Evolutionary conservation across 2,113 vertebrate species (phyloP), one percentile per base, ranked within the genome.

Genomic region (Falco punctatus): DNA sequence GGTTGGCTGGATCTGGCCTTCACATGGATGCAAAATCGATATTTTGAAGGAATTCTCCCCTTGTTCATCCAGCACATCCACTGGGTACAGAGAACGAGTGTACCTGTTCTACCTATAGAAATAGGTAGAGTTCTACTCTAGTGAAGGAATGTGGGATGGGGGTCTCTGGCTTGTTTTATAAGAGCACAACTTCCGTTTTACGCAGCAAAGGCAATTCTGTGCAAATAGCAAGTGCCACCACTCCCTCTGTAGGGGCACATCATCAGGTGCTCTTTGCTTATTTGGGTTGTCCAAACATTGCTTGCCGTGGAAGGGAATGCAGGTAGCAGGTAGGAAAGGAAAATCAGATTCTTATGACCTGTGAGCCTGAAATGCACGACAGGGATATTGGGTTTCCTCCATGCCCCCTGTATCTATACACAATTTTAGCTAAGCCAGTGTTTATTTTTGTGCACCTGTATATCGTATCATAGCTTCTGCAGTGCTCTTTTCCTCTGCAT

Each of bases 401-500:
- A 26, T 19, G 5, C 1, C 13, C 5, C 5, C 27, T 5, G 2
- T 27, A 69, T 5, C 40, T 52, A 7, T 2, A 48, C 8, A 49
- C 17, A 61, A 1, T 78, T 80, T 85, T 26, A 77, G 14, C 30
- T 38, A 46, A 82, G 40, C 57, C 19, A 5, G 49, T 62, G 16
- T 28, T 82, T 26, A 15, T 18, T 54, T 94, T 52, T 69, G 19
- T 46, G 54, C 4, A 6, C n/a, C 23, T 86, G 20, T 55, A 32
- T 51, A 32, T 51, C n/a, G 28, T 27, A n/a, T 5, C n/a, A 35
- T 73, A 30, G n/a, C 62, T 86, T 82, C 32, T 42, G 40, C 70
- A 69, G 73, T 3, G 35, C 32, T 52, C 49, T 58, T 52, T 49
- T 27, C 52, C 35, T 48, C 27, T 38, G 70, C 15, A 2, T 3